phyloP scores from a whole-genome alignment of 2,797 vertebrate genomes.

The Menidia menidia region DNA sequence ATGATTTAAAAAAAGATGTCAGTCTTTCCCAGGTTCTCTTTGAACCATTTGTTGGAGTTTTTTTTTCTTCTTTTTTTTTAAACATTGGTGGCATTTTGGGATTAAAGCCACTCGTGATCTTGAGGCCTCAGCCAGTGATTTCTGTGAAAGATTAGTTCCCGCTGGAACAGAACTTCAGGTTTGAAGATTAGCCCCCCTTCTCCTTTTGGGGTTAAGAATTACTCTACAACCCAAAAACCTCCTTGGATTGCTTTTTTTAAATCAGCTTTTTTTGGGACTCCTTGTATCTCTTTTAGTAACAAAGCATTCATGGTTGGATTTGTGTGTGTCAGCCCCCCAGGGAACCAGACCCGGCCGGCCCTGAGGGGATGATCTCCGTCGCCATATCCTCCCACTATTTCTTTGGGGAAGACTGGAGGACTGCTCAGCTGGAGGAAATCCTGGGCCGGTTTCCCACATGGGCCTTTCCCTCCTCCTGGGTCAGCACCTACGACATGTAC shows the following conservation, averaged over 20 bases:
- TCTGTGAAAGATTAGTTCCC: constrained; percentile 29
- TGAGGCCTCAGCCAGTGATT: background rate
- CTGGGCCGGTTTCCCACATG: constrained; percentile 88
- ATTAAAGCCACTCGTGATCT: constrained; percentile 5
- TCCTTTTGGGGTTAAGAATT: background rate
- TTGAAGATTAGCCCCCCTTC: background rate
- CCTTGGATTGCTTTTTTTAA: background rate
- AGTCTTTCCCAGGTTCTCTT: no score
- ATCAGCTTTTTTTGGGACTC: background rate
- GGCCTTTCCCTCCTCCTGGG: constrained; percentile 93
- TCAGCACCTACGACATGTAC: constrained; percentile 93
- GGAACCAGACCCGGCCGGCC: constrained; percentile 73
- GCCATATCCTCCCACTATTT: constrained; percentile 92
- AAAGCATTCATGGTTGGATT: background rate
- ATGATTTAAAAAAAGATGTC: no score
- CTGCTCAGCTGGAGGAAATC: constrained; percentile 84
- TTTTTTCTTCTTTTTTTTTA: constrained; percentile 14
- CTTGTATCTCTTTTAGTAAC: background rate
- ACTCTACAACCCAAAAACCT: background rate
- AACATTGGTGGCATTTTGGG: constrained; percentile 36
- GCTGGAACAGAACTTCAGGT: background rate
- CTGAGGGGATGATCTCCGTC: constrained; percentile 87
- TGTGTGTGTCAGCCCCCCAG: constrained; percentile 80
- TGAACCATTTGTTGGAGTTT: no score
- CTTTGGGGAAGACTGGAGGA: constrained; percentile 88